Evolutionary conservation across 2,797 vertebrate species (phyloP), one percentile per base, ranked within the genome.

Genomic region (Helostoma temminkii): DNA sequence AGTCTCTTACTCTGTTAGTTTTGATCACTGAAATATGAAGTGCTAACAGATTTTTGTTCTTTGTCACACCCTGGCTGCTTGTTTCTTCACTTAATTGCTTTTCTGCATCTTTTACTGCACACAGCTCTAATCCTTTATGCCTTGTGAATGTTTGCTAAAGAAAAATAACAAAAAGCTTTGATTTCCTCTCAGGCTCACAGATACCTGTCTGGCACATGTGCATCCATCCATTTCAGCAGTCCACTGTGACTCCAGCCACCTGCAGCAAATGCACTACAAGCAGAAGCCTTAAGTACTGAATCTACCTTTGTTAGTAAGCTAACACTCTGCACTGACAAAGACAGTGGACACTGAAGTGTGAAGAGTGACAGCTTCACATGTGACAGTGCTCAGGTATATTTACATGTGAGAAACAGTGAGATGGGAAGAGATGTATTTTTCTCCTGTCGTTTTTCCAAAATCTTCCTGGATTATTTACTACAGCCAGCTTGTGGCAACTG

Each of bases 181-280:
- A n/a, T 76, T 74, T 32, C 49, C 36, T 45, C 41, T 57, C 30
- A 53, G 80, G 53, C 41, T 47, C 52, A 59, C 28, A 68, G 64
- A 69, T 15, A 52, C 66, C 71, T 78, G 73, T 71, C 73, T 81
- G 53, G 43, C 81, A 80, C 71, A 76, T 81, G 77, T 66, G 66
- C 49, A 71, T 80, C 68, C 32, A 64, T 76, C 66, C 57, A 66
- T 82, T 78, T 83, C 67, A 59, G 47, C 49, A 53, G 36, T 50
- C 73, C 53, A 73, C 18, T 28, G 36, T 57, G 75, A 67, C 66
- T 74, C 36, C 63, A 53, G 64, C 64, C 79, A 85, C 82, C 85
- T 88, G 82, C 82, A 78, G 52, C 65, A 43, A 6, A 50, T 19
- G 16, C 50, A 47, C 60, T 46, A 36, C 66, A 69, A 80, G 73